Conservation (phyloP, 2,113 vertebrate species). For the Melanotaenia duboulayi region DNA sequence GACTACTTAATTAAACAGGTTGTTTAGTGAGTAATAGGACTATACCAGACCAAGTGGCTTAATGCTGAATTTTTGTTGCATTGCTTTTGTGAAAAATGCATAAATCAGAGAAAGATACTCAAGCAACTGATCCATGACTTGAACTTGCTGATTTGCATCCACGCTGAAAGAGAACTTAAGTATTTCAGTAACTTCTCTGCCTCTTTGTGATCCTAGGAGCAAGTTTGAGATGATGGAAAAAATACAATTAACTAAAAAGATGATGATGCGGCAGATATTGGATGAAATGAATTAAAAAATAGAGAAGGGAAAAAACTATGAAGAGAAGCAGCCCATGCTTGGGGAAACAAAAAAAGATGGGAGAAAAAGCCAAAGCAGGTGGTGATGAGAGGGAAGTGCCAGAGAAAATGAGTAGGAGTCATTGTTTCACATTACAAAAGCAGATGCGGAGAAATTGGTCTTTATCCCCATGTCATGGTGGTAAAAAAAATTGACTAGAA, state of each 20-base stretch:
- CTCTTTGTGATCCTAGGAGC: constrained; percentile 15
- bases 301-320: background rate
- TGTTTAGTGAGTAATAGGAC: background rate
- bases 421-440: constrained; percentile 16
- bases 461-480: constrained; percentile 18
- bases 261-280: constrained; percentile 13
- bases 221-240: constrained; percentile 3
- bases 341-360: background rate
- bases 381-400: constrained; percentile 8
- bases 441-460: constrained; percentile 14
- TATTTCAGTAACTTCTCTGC: background rate
- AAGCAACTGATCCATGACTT: background rate
- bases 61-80: background rate
- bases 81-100: background rate
- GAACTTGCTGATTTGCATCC: constrained; percentile 18
- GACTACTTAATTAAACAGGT: background rate
- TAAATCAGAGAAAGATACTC: background rate
- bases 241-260: constrained; percentile 2
- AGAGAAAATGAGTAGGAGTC: background rate
- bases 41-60: background rate
- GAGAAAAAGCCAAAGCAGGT: constrained; percentile 10
- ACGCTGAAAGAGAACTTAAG: constrained; percentile 8
- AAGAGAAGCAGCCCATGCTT: constrained; percentile 21
- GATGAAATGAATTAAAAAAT: background rate
- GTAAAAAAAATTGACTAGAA: constrained; percentile 44